A percentile compares a stretch with the other conserved stretches of the same genome.
Conservation (phyloP, 1,140 invertebrate species). For the Cyclina sinensis region DNA sequence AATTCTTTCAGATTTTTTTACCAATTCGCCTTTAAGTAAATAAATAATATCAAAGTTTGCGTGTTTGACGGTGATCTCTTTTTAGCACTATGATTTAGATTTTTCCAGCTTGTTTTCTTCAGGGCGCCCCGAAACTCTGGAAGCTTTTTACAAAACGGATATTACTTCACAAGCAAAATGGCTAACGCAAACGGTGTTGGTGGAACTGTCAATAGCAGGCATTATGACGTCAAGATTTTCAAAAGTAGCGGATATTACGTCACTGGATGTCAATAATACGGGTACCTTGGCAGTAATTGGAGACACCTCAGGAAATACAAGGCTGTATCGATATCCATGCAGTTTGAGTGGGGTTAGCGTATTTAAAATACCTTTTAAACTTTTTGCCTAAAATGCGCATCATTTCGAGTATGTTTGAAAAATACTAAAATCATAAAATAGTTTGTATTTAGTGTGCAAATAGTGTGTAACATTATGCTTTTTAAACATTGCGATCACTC, state of each 20-base stretch:
- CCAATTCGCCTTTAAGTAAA: no score
- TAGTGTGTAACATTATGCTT: neutral
- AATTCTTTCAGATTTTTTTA: no score
- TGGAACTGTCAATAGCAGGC: conserved; percentile 27
- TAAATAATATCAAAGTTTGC: no score
- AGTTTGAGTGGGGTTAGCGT: conserved; percentile 69
- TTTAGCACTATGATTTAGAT: no score
- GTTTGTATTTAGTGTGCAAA: neutral
- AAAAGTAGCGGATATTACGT: neutral
- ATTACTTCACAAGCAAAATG: neutral
- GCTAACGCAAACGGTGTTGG: neutral
- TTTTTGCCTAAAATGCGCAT: no score
- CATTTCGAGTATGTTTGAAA: no score
- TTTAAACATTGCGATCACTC: no score
- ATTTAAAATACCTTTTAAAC: neutral
- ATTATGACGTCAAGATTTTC: conserved; percentile 32
- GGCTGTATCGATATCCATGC: conserved; percentile 76
- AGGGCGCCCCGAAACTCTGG: conserved; percentile 13
- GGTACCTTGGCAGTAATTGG: conserved; percentile 73
- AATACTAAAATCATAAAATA: no score
- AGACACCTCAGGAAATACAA: conserved; percentile 73
- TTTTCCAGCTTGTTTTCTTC: no score
- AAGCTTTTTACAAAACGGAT: neutral
- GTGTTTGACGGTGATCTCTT: no score
- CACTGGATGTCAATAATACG: conserved; percentile 59